Conservation (phyloP, 2,797 vertebrate species). For the Thripadectes ignobilis region DNA sequence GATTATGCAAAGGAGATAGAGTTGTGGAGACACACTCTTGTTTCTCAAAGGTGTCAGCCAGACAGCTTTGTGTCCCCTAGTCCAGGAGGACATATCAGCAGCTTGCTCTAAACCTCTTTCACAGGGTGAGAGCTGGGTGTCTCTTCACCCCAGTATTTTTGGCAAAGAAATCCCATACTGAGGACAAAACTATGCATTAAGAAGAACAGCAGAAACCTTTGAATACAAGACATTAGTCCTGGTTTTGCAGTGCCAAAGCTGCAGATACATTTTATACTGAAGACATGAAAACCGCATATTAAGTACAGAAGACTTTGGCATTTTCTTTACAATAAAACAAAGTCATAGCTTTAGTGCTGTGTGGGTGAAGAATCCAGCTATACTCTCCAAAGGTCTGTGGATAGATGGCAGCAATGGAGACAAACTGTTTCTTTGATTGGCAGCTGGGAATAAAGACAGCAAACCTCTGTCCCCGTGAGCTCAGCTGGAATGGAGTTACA, state of each 20-base stretch:
- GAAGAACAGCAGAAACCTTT: not conserved
- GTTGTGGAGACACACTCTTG: constrained; percentile 36
- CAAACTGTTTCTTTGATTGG: not conserved
- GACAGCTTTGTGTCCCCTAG: not conserved
- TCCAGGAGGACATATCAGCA: not conserved
- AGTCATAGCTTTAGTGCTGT: not conserved
- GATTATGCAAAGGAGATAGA: constrained; percentile 60
- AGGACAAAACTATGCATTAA: not conserved
- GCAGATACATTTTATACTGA: not conserved
- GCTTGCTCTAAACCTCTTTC: not conserved
- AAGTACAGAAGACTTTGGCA: not conserved
- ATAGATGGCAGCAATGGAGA: not conserved
- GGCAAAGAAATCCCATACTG: not conserved
- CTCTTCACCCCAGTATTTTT: not conserved
- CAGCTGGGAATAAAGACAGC: not conserved
- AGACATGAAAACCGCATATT: not conserved
- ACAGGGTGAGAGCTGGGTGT: not conserved
- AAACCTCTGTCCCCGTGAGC: not conserved
- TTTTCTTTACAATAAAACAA: not conserved
- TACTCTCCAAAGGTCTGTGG: not conserved
- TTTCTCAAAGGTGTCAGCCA: constrained; percentile 58
- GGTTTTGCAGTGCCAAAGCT: not conserved
- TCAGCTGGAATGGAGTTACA: not conserved
- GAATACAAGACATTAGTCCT: not conserved
- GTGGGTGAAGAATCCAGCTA: not conserved